Evolutionary conservation across 2,888 invertebrate species (phyloP).

Genomic region (Tinea trinotella): DNA sequence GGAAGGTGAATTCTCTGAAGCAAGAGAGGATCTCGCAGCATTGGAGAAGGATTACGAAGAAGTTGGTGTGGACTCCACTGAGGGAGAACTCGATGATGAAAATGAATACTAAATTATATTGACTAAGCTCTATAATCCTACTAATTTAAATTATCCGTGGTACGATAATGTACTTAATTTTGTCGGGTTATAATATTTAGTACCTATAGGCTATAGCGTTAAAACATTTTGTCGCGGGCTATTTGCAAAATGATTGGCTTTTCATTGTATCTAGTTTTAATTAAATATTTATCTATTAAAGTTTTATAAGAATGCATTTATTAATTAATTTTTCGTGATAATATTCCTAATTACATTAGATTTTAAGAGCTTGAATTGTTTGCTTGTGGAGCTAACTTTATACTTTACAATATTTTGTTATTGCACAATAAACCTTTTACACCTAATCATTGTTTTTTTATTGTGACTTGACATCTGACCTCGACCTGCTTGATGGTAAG

Average conservation of each 20-base stretch:
- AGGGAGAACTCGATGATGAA: slow-evolving; percentile 78
- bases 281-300: too few relatives aligned
- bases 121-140: neutral
- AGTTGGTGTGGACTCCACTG: slow-evolving; percentile 82
- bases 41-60: slow-evolving; percentile 87
- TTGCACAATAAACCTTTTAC: slow-evolving; percentile 54
- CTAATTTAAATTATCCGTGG: neutral
- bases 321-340: neutral
- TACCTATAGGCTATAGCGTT: too few relatives aligned
- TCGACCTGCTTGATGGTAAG: too few relatives aligned
- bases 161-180: neutral
- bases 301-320: neutral
- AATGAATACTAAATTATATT: slow-evolving; percentile 70
- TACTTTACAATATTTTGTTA: slow-evolving; percentile 32
- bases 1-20: slow-evolving; percentile 89
- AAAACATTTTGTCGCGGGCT: too few relatives aligned
- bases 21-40: slow-evolving; percentile 87
- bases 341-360: neutral
- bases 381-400: neutral
- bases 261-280: too few relatives aligned
- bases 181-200: neutral
- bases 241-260: too few relatives aligned
- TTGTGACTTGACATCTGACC: too few relatives aligned
- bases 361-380: neutral
- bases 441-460: too few relatives aligned